Evolutionary conservation across 2,113 vertebrate species (phyloP).

Genomic region (Dipodomys stephensi): DNA sequence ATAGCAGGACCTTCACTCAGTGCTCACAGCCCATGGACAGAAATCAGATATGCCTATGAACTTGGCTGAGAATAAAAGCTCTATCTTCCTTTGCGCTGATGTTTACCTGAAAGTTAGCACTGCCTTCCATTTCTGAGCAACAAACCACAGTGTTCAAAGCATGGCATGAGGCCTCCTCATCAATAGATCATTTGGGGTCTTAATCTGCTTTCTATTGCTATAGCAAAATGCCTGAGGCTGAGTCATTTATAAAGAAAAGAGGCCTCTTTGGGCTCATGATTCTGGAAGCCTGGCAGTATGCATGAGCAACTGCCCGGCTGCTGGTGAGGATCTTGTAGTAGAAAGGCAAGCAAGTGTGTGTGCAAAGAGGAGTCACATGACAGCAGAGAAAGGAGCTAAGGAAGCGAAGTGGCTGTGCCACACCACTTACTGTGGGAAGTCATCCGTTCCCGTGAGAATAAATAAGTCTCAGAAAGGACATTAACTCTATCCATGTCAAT

Average conservation of each 20-base stretch:
- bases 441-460: not conserved
- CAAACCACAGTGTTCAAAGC: not conserved
- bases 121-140: not conserved
- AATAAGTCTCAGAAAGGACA: not conserved
- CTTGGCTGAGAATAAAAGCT: not conserved
- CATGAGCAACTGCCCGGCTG: no score
- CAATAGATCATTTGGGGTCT: not conserved
- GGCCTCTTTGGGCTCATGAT: not conserved
- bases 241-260: not conserved
- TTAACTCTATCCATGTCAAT: not conserved
- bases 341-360: not conserved
- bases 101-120: not conserved
- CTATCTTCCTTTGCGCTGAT: not conserved
- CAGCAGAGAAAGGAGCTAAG: not conserved
- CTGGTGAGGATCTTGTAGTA: not conserved
- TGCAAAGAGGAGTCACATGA: not conserved
- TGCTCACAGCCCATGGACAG: not conserved
- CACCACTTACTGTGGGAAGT: not conserved
- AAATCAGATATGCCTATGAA: not conserved
- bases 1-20: not conserved
- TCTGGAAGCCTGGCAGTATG: not conserved
- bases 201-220: not conserved
- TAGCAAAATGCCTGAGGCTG: not conserved
- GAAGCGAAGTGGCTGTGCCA: not conserved
- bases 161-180: not conserved